Base-by-base conservation (phyloP, 2,113 vertebrate species). In the Megaleporinus macrocephalus region DNA sequence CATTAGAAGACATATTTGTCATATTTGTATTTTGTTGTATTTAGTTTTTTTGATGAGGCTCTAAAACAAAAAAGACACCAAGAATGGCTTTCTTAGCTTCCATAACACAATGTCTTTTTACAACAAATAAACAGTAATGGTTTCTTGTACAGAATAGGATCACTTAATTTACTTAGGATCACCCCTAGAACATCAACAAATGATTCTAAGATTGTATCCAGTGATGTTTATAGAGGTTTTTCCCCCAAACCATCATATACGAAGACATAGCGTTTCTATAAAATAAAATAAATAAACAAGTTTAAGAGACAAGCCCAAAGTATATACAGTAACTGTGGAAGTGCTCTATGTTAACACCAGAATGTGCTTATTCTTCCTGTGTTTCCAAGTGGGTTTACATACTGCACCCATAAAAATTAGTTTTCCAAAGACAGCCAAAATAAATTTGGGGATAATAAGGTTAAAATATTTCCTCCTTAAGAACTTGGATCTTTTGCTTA, bases 381-480 rank as follows among this genome's bases (percentile, higher is more conserved):
- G 27, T 74, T 70, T 81, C 27, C 27, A 78, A 83, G 20, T 79
- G 57, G 73, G 41, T 80, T 84, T 85, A 80, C 51, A 81, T 51
- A 85, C 66, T 36, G 36, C 77, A 61, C 83, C 81, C 87, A 85
- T 85, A 78, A 79, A 88, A 88, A 72, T 71, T 24, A 47, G 80
- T 82, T 87, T 85, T 51, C 74, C 62, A 66, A 59, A 44, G 79
- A 6, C 62, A 86, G 87, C 79, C 78, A 89, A 88, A 70, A 79
- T 84, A 88, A 90, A 91, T 86, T 82, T 59, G 84, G 79, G 47
- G 87, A 84, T 86, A 91, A 90, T 89, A 88, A 89, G 65, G 86
- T 85, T 72, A 81, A 90, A 89, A 90, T 90, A 90, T 90, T 91
- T 91, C 88, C 87, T 83, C 73, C 63, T 81, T 41, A 30, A 87